Percentiles rank a stretch among this genome's conserved stretches.
Evolutionary conservation across 2,113 vertebrate genomes (phyloP).

Genomic region (Onychostoma macrolepis): DNA sequence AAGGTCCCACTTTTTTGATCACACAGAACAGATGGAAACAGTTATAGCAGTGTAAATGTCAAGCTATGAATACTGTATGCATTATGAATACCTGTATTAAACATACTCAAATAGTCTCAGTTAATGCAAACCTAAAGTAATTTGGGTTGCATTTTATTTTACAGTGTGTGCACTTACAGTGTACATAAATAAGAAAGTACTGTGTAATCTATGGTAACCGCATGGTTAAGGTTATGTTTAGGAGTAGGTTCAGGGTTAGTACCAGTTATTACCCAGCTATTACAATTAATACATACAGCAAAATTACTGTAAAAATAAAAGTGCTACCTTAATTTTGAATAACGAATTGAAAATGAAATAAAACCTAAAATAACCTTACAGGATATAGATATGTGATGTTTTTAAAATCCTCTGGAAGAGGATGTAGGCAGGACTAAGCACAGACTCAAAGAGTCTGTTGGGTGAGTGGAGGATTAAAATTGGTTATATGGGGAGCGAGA

Average conservation of each 20-base stretch:
- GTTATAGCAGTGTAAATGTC: background rate
- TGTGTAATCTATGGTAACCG: background rate
- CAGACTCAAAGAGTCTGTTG: background rate
- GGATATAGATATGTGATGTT: background rate
- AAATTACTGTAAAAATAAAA: background rate
- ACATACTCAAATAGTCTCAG: background rate
- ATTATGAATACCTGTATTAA: background rate
- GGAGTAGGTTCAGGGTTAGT: too few species aligned
- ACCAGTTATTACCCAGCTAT: too few species aligned
- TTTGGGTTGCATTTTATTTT: background rate
- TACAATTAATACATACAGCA: background rate
- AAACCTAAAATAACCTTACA: background rate
- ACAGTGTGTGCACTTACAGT: background rate
- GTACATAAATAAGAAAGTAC: background rate
- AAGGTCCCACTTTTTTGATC: background rate
- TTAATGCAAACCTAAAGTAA: background rate
- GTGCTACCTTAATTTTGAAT: background rate
- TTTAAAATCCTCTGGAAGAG: background rate
- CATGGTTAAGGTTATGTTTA: background rate
- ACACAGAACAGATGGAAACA: background rate
- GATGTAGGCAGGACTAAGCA: background rate
- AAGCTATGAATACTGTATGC: background rate
- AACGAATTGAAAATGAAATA: background rate
- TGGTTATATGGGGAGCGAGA: conserved; percentile 18
- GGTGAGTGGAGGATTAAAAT: conserved; percentile 35